Evolutionary conservation across 2,113 vertebrate species (phyloP), one percentile per base, ranked within the genome.

Genomic region (Gymnobelideus leadbeateri): DNA sequence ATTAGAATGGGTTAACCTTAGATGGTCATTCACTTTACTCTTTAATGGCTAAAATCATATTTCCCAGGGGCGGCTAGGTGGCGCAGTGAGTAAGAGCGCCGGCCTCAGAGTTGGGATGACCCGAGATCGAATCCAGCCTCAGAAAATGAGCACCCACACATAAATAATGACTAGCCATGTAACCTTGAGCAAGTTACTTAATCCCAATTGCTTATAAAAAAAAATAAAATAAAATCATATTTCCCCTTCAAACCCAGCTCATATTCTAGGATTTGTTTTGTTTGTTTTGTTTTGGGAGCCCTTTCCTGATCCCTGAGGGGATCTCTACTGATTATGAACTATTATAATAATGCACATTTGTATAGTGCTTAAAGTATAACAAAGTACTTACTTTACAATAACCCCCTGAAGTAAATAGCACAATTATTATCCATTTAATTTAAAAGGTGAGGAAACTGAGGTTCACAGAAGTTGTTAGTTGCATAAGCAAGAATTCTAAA

Each of bases 11-110:
- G 3, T 43, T 51, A 9, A 92, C 19, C 92, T n/a, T 31, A 84
- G 89, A 31, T 46, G 92, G 55, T 0, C 51, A 92, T 31, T 96
- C 93, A 93, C 92, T 51, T 93, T 89, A 94, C 14, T 52, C 31
- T 1, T 47, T 53, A 55, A 2, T 6, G 4, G 31, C 51, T 51
- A 14, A 94, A 3, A 37, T 91, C 31, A 0, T 49, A 19, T n/a
- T n/a, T 3, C 57, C 4, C 31, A n/a, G n/a, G n/a, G n/a, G n/a
- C n/a, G n/a, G n/a, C n/a, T n/a, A n/a, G n/a, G n/a, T n/a, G n/a
- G n/a, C n/a, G n/a, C n/a, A n/a, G n/a, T n/a, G n/a, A n/a, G n/a
- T n/a, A n/a, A n/a, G n/a, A n/a, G n/a, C n/a, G n/a, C n/a, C n/a
- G n/a, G n/a, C n/a, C n/a, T n/a, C n/a, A n/a, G n/a, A n/a, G n/a